Conservation (phyloP, 2,797 vertebrate genomes). For the Tragopan temminckii region DNA sequence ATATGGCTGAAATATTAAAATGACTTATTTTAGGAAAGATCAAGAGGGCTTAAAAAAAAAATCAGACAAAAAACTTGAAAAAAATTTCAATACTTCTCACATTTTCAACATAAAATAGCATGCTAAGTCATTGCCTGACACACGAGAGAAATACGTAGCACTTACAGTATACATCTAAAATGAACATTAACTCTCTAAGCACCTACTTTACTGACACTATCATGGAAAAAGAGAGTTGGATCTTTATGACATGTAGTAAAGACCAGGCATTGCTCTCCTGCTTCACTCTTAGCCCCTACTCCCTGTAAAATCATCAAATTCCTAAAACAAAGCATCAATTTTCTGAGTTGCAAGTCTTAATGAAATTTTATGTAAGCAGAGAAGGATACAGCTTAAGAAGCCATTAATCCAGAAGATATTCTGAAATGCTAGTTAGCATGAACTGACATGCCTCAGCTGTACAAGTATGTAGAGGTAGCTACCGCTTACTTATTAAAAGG, state of each 20-base stretch:
- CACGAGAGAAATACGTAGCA: background rate
- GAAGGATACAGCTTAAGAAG: background rate
- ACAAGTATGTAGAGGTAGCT: background rate
- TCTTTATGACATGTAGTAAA: background rate
- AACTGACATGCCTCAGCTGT: background rate
- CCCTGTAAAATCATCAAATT: background rate
- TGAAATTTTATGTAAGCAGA: background rate
- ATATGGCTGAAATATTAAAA: background rate
- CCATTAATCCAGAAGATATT: background rate
- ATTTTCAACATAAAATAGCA: background rate
- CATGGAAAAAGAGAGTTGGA: background rate
- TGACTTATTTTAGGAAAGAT: background rate
- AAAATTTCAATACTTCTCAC: background rate
- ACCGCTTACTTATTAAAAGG: background rate
- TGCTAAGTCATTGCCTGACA: background rate
- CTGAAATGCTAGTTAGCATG: background rate
- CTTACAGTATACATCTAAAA: background rate
- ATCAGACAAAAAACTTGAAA: background rate
- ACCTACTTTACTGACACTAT: background rate
- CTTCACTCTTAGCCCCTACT: background rate
- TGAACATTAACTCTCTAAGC: background rate
- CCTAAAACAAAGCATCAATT: background rate
- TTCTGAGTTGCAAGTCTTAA: background rate
- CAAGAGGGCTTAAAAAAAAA: background rate
- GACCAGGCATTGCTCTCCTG: background rate